Conservation (phyloP, 2,797 vertebrate genomes). For the Chrysocyon brachyurus region DNA sequence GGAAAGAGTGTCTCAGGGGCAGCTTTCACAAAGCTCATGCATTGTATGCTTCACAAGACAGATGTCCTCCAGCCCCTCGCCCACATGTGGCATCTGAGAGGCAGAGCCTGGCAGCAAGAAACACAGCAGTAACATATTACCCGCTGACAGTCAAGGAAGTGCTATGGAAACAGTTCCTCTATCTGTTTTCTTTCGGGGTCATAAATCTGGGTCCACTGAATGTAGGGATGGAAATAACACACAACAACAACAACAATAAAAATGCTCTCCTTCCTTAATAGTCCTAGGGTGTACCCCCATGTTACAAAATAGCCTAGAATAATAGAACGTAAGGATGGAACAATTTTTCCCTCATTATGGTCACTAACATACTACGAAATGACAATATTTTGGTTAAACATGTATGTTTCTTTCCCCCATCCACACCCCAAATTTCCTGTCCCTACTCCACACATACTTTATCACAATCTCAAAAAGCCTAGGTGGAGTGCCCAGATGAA, state of each 20-base stretch:
- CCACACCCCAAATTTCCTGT: background rate
- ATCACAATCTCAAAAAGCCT: background rate
- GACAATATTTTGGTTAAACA: constrained; percentile 3
- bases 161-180: background rate
- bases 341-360: background rate
- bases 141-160: background rate
- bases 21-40: background rate
- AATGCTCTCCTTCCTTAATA: background rate
- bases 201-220: background rate
- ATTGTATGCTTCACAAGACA: background rate
- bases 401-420: background rate
- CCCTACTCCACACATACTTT: background rate
- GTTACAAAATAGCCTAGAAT: background rate
- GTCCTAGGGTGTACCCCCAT: background rate
- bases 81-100: background rate
- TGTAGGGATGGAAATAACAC: background rate
- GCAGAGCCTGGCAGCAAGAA: background rate
- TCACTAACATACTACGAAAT: background rate
- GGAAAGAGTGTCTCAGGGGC: background rate
- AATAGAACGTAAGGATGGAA: background rate
- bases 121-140: background rate
- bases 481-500: background rate
- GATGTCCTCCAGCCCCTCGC: background rate
- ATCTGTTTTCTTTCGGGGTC: constrained; percentile 1
- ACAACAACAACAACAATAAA: background rate